Conservation (phyloP, 2,888 invertebrate genomes). For the Luffia ferchaultella region DNA sequence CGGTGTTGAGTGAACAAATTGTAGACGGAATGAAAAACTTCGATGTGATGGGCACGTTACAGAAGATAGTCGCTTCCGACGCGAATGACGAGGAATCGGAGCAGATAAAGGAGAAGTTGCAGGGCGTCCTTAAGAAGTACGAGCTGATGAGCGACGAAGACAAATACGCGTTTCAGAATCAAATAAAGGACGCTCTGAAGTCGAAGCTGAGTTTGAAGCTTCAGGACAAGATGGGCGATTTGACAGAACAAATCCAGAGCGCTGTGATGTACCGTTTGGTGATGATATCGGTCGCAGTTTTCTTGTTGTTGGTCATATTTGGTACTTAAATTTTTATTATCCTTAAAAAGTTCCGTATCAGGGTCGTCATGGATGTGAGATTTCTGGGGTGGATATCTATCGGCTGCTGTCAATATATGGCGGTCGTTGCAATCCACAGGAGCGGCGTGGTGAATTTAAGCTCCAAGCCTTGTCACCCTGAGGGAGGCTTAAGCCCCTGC, state of each 20-base stretch:
- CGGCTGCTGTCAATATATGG: too few relatives aligned
- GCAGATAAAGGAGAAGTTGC: slow-evolving; percentile 15
- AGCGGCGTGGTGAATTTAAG: too few relatives aligned
- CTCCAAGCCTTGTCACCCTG: too few relatives aligned
- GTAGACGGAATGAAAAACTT: slow-evolving; percentile 38
- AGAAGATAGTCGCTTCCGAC: slow-evolving; percentile 7
- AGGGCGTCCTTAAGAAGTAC: slow-evolving; percentile 17
- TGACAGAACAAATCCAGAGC: slow-evolving; percentile 34
- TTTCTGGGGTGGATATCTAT: too few relatives aligned
- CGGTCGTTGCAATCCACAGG: too few relatives aligned
- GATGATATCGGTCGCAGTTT: slow-evolving; percentile 26
- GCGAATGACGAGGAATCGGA: slow-evolving; percentile 7
- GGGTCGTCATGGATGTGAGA: too few relatives aligned
- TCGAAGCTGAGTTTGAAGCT: slow-evolving; percentile 31
- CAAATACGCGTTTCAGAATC: slow-evolving; percentile 31
- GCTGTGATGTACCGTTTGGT: slow-evolving; percentile 34
- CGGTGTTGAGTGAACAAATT: slow-evolving; percentile 33
- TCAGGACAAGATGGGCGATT: slow-evolving; percentile 28
- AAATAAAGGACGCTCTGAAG: slow-evolving; percentile 39
- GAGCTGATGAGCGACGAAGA: slow-evolving; percentile 29
- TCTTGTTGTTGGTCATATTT: slow-evolving; percentile 19
- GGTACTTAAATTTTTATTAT: slow-evolving; percentile 16
- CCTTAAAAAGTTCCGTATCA: too few relatives aligned
- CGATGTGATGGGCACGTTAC: slow-evolving; percentile 28
- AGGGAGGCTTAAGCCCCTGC: too few relatives aligned